Evolutionary conservation across 2,888 invertebrate species (phyloP), one percentile per base, ranked within the genome.

Genomic region (Metacarcinus magister): DNA sequence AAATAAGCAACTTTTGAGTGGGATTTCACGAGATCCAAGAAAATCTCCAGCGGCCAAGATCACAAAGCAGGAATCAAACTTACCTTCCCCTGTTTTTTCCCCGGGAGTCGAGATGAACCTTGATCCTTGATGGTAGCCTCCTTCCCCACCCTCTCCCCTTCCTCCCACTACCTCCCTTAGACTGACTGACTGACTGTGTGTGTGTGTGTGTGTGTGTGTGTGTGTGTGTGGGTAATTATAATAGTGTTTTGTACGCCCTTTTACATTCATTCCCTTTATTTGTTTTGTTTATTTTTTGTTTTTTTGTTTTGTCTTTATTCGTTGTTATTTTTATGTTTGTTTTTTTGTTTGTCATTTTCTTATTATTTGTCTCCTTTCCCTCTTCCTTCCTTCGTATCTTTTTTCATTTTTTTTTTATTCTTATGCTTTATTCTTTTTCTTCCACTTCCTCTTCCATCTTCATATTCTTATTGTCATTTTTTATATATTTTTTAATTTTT

Each of bases 1-100:
- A 90, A 82, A 95, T 39, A 67, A 60, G 90, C 90, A 95, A 90
- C 67, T 95, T 95, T 95, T 95, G 95, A 67, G 67, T 28, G 44
- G 95, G 91, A 90, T 90, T 95, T 95, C n/a, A 91, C 32, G 10
- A 44, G n/a, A 95, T 60, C 67, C 95, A 95, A 95, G 95, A 91
- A 91, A 91, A 95, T 95, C 95, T 67, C 67, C 95, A 7, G 10
- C 67, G 91, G n/a, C 60, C 67, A 91, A 95, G 95, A 91, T 67
- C 67, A 91, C 95, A 95, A 95, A 95, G 95, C 28, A 91, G 91
- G 46, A 91, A 91, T 67, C 67, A 91, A 67, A 94, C 94, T 67
- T 43, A 0, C 43, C 44, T 91, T 23, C 93, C 7, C 54, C 46
- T 87, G 7, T 87, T 94, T 46, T 28, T 28, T n/a, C 10, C 46